phyloP scores from a whole-genome alignment of 2,113 vertebrate species.

The Leucosticte australis region DNA sequence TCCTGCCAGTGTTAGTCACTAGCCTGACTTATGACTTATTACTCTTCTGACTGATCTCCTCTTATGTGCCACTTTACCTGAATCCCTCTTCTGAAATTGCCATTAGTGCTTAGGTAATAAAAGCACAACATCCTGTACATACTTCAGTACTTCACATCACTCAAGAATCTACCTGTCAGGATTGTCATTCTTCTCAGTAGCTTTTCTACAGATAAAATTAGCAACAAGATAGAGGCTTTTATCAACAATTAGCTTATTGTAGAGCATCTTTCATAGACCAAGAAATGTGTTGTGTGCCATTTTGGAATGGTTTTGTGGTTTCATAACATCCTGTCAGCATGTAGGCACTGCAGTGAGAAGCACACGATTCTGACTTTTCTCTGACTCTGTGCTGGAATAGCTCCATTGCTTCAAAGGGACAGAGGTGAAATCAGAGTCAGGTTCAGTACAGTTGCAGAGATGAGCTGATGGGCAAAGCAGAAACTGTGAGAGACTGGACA shows the following conservation, averaged over 20 bases:
- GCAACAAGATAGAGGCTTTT: conserved; percentile 30
- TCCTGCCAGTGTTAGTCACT: neutral
- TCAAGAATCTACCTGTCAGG: neutral
- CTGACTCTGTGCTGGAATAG: neutral
- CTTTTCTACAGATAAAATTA: neutral
- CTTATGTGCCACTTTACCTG: conserved; percentile 9
- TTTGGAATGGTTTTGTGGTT: conserved; percentile 18
- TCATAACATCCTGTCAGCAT: neutral
- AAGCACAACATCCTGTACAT: neutral
- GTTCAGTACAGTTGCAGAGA: neutral
- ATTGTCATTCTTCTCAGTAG: neutral
- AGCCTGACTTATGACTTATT: neutral
- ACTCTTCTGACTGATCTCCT: neutral
- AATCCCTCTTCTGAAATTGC: conserved; percentile 12
- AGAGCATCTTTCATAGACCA: neutral
- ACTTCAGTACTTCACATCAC: conserved; percentile 7
- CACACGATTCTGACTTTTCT: neutral
- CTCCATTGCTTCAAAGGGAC: neutral
- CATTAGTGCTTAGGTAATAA: conserved; percentile 43
- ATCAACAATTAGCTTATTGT: neutral
- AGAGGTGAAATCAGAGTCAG: neutral
- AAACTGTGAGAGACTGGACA: neutral
- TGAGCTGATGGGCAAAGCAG: neutral
- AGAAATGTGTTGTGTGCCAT: neutral
- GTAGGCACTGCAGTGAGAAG: neutral